Evolutionary conservation across 23 tunicate species (phyloP), one percentile per base, ranked within the genome.

Genomic region (Trididemnum nubilum): DNA sequence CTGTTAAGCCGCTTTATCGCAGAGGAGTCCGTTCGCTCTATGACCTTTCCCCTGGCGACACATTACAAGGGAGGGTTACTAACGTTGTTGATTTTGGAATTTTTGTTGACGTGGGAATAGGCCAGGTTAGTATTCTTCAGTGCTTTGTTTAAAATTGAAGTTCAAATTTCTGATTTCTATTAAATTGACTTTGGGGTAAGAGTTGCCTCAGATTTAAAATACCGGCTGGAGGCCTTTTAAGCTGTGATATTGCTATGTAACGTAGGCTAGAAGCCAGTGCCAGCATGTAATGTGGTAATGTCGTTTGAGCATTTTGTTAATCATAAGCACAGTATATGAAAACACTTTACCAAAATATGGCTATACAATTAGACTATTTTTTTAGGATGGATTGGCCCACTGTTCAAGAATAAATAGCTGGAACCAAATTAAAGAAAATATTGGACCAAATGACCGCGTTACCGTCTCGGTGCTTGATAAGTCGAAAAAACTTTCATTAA

Each of bases 51-150:
- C 35, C 31, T 54, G 87, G 93, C 21, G 76, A 72, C 0, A 38
- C 35, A 0, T 5, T 93, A 37, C 39, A 58, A 34, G 98, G 98
- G 23, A 69, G 89, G 38, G 83, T 93, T 7, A 79, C 90, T 2
- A 93, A 93, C 38, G 93, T 93, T 22, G 83, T 88, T 0, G 93
- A 84, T 31, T 93, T 93, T 54, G 98, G 98, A 30, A 81, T 87
- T 29, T 93, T 93, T 65, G 89, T 88, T 34, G 98, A 93, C 75
- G 79, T 88, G 32, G 98, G 98, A 0, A 84, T 88, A 1, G 98
- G 93, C 27, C 85, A 57, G 73, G 87, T 82, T 24, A 64, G 67
- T n/a, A n/a, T 39, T 32, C 22, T 15, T 19, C 7, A 5, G 24
- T 24, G 7, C 25, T 24, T 24, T n/a, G n/a, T n/a, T n/a, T n/a